Base-by-base conservation (phyloP, 2,113 vertebrate genomes). In the Saccopteryx bilineata region DNA sequence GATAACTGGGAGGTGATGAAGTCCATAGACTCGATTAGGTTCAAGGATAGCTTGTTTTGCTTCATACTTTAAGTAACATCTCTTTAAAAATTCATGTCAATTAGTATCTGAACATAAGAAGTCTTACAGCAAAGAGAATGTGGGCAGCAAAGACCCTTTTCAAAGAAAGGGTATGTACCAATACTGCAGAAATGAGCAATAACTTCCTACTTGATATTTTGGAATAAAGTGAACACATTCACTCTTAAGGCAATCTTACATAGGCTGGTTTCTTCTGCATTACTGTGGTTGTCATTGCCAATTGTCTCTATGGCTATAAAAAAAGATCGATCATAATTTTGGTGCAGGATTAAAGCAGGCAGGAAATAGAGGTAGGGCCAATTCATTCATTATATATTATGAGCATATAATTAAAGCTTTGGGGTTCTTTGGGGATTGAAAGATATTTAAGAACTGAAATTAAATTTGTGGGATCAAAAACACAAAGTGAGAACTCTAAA, bases 371-470 rank as follows among this genome's bases (percentile, higher is more conserved):
- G 23, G 52, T 26, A 71, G 28, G 7, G 54, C 19, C 68, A 74
- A 68, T 58, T 92, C 48, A 88, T 71, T 92, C 63, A 78, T 61
- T 86, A 86, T 75, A 23, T 33, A 58, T 65, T 63, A 7, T 79
- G 56, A 96, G 48, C n/a, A 63, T 79, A n/a, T 97, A 48, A 95
- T 87, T 87, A 93, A 94, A 69, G 23, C n/a, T 90, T 75, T 82
- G 26, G 33, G 65, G 13, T 19, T 95, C 96, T 96, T 83, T 4
- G 48, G 50, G 31, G 54, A 60, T 65, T 93, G 90, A 93, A 61
- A 97, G 87, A 83, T 80, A 94, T 89, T 95, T 46, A 50, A 97
- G 39, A 92, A 48, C 63, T 83, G n/a, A 90, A 93, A 93, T 95
- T 54, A 94, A 90, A 96, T 94, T 80, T 93, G 91, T 94, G 54